These are phyloP conservation scores for Sebastes matsubarae DNA, from an alignment of 2,797 vertebrate species.

Conservation along the genomic window DNA sequence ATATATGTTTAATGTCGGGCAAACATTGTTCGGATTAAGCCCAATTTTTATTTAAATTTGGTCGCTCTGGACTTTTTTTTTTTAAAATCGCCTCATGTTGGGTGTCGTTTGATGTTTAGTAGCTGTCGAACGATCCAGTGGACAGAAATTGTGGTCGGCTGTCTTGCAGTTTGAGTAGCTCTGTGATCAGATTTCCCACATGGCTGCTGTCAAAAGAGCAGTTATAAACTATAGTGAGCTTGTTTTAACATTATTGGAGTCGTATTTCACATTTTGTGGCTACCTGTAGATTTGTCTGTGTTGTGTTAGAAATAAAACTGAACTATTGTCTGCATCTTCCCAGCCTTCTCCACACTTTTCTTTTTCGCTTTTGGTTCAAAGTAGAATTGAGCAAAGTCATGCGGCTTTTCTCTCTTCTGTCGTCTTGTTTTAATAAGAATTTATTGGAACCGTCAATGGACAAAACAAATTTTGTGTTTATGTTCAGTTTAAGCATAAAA, in stretches of 20 bases:
- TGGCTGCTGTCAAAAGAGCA: neutral
- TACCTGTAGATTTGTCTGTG: neutral
- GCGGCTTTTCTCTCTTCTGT: neutral
- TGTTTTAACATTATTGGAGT: neutral
- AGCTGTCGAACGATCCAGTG: neutral
- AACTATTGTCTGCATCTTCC: neutral
- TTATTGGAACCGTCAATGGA: neutral
- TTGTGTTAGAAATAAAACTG: neutral
- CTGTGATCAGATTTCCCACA: neutral
- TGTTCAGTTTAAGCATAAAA: neutral
- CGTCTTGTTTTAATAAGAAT: neutral
- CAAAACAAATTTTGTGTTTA: neutral
- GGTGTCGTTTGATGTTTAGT: neutral
- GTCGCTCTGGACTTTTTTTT: neutral
- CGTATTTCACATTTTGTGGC: neutral
- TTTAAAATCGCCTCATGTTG: neutral
- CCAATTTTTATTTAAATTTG: neutral
- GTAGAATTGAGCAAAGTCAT: neutral
- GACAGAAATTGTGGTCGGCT: neutral
- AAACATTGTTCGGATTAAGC: neutral
- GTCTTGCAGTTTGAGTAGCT: neutral
- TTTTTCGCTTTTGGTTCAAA: neutral
- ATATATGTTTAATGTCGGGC: neutral
- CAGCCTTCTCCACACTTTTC: neutral
- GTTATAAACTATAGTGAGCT: neutral